phyloP scores from a whole-genome alignment of 2,888 invertebrate species.

The Teleiodes luculella region DNA sequence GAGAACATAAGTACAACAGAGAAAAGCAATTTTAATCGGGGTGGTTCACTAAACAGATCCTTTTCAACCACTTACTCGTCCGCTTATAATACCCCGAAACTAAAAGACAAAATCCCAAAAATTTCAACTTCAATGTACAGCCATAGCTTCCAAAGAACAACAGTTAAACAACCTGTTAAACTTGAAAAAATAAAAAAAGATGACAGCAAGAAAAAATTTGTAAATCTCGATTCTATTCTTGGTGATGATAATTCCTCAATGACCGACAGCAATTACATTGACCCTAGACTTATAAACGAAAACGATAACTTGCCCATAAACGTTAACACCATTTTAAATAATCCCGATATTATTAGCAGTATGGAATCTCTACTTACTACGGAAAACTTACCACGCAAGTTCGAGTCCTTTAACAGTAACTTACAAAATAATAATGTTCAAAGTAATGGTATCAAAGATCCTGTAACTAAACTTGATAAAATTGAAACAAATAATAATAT shows the following conservation, averaged over 20 bases:
- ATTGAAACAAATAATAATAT: conserved; percentile 44
- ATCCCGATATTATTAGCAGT: conserved; percentile 73
- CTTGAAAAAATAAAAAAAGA: conserved; percentile 68
- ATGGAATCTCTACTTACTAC: conserved; percentile 73
- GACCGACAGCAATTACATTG: conserved; percentile 76
- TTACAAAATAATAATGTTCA: conserved; percentile 42
- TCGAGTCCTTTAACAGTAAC: conserved; percentile 63
- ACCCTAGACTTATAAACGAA: conserved; percentile 82
- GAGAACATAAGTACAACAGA: conserved; percentile 64
- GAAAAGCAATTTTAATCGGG: conserved; percentile 60
- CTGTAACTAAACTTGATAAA: conserved; percentile 38
- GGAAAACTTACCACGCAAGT: conserved; percentile 71
- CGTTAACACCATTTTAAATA: conserved; percentile 71
- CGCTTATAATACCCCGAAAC: conserved; percentile 67
- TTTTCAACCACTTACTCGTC: conserved; percentile 67
- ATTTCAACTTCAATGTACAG: conserved; percentile 65
- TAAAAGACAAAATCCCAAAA: conserved; percentile 72
- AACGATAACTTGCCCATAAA: conserved; percentile 83
- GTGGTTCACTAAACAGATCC: conserved; percentile 62
- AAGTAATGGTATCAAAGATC: conserved; percentile 42
- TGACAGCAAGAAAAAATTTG: conserved; percentile 61
- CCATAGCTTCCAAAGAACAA: conserved; percentile 68
- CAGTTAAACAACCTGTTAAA: conserved; percentile 65
- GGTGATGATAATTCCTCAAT: conserved; percentile 64
- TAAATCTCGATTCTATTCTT: conserved; percentile 69